phyloP scores from a whole-genome alignment of 2,888 invertebrate species.

The Dynastes grantii region DNA sequence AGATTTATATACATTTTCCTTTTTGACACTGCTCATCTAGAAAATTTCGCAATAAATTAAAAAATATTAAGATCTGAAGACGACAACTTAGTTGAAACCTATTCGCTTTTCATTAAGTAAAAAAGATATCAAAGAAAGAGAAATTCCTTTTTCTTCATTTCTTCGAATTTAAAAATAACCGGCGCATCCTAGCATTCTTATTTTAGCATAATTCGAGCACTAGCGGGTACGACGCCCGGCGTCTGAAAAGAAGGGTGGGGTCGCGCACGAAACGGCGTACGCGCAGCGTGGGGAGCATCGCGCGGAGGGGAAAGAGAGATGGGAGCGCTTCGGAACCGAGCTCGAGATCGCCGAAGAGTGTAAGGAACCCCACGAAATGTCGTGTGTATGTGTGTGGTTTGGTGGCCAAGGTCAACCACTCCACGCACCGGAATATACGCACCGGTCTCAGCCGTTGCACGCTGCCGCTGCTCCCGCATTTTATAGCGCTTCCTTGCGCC shows the following conservation, averaged over 20 bases:
- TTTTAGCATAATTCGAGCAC: slow-evolving; percentile 11
- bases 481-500: slow-evolving; percentile 64
- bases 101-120: too few relatives aligned
- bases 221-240: not conserved
- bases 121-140: too few relatives aligned
- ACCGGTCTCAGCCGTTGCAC: slow-evolving; percentile 52
- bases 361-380: slow-evolving; percentile 64
- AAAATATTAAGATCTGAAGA: too few relatives aligned
- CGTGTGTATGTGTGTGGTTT: slow-evolving; percentile 64
- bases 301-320: slow-evolving; percentile 39
- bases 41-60: too few relatives aligned
- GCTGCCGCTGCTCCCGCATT: slow-evolving; percentile 59
- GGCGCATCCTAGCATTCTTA: too few relatives aligned
- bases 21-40: too few relatives aligned
- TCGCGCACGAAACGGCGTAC: slow-evolving; percentile 29
- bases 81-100: too few relatives aligned
- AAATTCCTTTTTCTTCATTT: too few relatives aligned
- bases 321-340: slow-evolving; percentile 52
- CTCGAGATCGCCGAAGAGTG: slow-evolving; percentile 54
- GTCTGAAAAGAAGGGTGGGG: slow-evolving; percentile 19
- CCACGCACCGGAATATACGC: slow-evolving; percentile 55
- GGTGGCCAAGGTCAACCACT: slow-evolving; percentile 67
- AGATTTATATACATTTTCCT: too few relatives aligned
- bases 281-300: slow-evolving; percentile 37
- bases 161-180: too few relatives aligned